Base-by-base conservation (phyloP, 2,888 invertebrate species). In the Protonemura montana region DNA sequence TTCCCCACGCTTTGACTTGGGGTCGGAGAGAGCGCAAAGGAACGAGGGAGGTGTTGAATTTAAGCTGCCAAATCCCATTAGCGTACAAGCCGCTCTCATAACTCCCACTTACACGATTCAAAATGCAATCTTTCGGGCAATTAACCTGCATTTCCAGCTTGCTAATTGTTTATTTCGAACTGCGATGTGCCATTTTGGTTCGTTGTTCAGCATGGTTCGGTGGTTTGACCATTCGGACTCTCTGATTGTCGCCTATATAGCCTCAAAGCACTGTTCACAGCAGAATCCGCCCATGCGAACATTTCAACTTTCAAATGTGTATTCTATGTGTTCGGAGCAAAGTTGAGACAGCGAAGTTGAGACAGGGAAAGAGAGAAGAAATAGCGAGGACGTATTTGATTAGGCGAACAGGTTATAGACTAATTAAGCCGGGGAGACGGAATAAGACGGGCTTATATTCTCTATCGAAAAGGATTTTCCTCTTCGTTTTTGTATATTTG, bases 401-500 rank as follows among this genome's bases (percentile, higher is more conserved):
- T 84, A 84, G 30, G 26, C 26, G 29, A 59, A 84, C 84, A 84
- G 84, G 84, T 84, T 84, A 76, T 42, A 59, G 59, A 59, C 27
- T 84, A 27, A 84, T 84, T 84, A 84, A 84, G 59, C 76, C 6
- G 5, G 28, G 80, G n/a, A 28, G 30, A 84, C 27, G 84, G 59
- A 84, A 59, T 84, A 84, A 84, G 76, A 29, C 76, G 29, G 84
- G 84, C 84, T 26, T 2, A 28, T 28, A 84, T 16, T 82, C 82
- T 82, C 13, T 82, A 82, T 30, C 42, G 28, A 76, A 84, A 76
- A 84, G 84, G 76, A 76, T 84, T 84, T 76, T 84, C 6, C 16
- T 76, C 59, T 76, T 84, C 59, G 28, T 84, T 84, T 84, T 84
- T 84, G 84, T 84, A 84, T 84, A 84, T 84, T 84, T 84, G 84